These are phyloP conservation scores for Cephus spinipes DNA, from an alignment of 2,888 invertebrate species.

Conservation along the genomic window DNA sequence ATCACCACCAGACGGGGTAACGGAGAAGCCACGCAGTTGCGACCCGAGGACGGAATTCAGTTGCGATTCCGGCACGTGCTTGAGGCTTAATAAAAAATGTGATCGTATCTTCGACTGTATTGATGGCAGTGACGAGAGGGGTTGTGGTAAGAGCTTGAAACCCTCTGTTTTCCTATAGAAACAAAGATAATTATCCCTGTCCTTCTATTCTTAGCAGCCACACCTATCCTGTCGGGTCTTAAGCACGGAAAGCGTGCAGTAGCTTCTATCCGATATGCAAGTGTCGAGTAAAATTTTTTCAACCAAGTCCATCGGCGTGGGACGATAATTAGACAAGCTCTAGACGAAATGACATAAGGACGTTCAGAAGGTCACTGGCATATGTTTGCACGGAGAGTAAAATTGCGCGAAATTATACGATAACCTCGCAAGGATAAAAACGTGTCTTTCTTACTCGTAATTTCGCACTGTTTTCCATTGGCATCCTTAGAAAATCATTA, in stretches of 20 bases:
- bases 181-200: not conserved
- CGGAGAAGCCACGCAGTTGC: constrained; percentile 36
- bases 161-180: not conserved
- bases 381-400: not conserved
- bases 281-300: not conserved
- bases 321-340: not conserved
- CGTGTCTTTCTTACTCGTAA: not conserved
- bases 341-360: not conserved
- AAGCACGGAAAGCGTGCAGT: not conserved
- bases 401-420: not conserved
- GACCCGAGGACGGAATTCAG: constrained; percentile 66
- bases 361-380: not conserved
- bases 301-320: not conserved
- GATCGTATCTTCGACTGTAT: constrained; percentile 72
- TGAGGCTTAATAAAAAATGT: constrained; percentile 73
- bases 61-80: constrained; percentile 72
- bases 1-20: constrained; percentile 28
- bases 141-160: constrained; percentile 68
- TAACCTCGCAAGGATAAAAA: not conserved
- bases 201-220: not conserved
- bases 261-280: not conserved
- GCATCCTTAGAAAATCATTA: not conserved
- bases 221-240: not conserved
- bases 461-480: not conserved
- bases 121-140: constrained; percentile 74